Evolutionary conservation across 2,113 vertebrate genomes (phyloP), one percentile per base, ranked within the genome.

Genomic region (Coreoperca whiteheadi): DNA sequence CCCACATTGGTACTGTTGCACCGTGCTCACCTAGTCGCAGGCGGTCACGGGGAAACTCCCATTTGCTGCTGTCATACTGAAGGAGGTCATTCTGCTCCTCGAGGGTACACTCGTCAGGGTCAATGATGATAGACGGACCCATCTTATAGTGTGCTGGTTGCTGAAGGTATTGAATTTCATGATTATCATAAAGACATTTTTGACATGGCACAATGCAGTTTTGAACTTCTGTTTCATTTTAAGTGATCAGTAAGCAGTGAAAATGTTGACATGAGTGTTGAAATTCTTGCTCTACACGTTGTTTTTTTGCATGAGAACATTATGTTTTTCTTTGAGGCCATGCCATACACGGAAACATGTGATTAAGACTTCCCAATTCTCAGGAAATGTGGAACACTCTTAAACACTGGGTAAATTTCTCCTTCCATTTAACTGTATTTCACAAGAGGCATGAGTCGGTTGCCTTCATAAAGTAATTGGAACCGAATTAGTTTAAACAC

Each of bases 101-200:
- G 0, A 98, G 94, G 1, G 97, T 96, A 93, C 97, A 96, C 92
- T 98, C 97, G 43, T 98, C 97, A 0, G 97, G 97, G 91, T 99
- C 97, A 94, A 99, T 97, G 87, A 99, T 98, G 71, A 99, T 99
- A 0, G 98, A 99, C 43, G 98, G 95, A 30, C 97, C 97, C 71
- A 97, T 96, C 79, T 98, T 98, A 61, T 97, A 97, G 43, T 99
- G 96, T 1, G 95, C 96, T 59, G 96, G 95, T 77, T 95, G 92
- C 88, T 94, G 91, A 94, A 94, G 11, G 93, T 94, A 94, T 96
- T 63, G 14, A 37, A 54, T 60, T 4, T 70, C 4, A 16, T 30
- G 2, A 51, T 68, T 30, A 63, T 43, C 7, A 34, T 39, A 14
- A 73, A 37, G 0, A 25, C 0, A 0, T 37, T 75, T 79, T 66